A percentile compares a stretch with the other conserved stretches of the same genome.
Evolutionary conservation across 2,888 invertebrate species (phyloP).

Genomic region (Elmis aenea): DNA sequence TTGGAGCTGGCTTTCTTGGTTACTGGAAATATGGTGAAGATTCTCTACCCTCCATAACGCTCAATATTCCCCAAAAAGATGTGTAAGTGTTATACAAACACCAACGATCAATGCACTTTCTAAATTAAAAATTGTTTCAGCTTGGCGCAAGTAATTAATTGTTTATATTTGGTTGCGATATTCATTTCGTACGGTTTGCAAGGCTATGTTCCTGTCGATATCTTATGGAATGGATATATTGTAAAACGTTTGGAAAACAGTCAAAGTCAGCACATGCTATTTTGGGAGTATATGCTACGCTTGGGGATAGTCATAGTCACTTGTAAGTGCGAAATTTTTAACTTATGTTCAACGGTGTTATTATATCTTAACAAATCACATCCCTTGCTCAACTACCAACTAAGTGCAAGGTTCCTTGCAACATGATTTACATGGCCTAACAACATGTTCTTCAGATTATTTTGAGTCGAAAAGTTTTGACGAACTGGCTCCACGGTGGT

Average conservation of each 20-base stretch:
- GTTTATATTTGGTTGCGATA: slow-evolving; percentile 64
- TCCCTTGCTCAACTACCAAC: too few species aligned
- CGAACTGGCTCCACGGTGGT: too few species aligned
- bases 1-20: slow-evolving; percentile 76
- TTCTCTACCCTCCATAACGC: slow-evolving; percentile 71
- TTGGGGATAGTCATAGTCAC: slow-evolving; percentile 42
- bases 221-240: slow-evolving; percentile 60
- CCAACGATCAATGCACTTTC: slow-evolving; percentile 1
- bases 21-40: slow-evolving; percentile 72
- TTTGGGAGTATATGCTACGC: slow-evolving; percentile 43
- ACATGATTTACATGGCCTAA: too few species aligned
- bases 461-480: too few species aligned
- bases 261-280: slow-evolving; percentile 28
- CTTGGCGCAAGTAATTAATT: slow-evolving; percentile 59
- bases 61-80: slow-evolving; percentile 65
- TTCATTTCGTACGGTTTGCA: slow-evolving; percentile 82
- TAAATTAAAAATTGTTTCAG: slow-evolving; percentile 46
- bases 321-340: slow-evolving; percentile 44
- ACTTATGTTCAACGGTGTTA: too few species aligned
- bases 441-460: too few species aligned
- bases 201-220: slow-evolving; percentile 82
- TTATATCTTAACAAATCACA: too few species aligned
- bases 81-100: slow-evolving; percentile 49
- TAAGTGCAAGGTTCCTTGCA: too few species aligned
- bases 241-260: slow-evolving; percentile 38